Evolutionary conservation across 2,113 vertebrate genomes (phyloP).

Genomic region (Saguinus imperator): DNA sequence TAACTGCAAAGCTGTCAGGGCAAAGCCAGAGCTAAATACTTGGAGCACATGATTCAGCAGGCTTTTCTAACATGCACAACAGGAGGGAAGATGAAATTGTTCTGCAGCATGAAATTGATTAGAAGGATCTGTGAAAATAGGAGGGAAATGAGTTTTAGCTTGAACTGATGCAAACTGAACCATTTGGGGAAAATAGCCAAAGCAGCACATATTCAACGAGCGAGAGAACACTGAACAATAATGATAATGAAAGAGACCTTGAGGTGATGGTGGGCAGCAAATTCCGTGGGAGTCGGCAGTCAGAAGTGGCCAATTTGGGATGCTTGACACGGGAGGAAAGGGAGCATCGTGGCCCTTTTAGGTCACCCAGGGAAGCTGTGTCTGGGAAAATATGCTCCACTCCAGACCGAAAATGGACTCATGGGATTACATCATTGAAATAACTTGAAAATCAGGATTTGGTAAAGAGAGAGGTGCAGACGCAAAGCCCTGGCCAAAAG

Average conservation of each 20-base stretch:
- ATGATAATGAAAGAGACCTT: background rate
- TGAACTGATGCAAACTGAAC: background rate
- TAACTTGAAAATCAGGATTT: background rate
- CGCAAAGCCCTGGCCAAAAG: background rate
- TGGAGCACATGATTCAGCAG: background rate
- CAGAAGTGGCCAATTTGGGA: background rate
- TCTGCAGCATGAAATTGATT: background rate
- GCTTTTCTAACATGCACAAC: background rate
- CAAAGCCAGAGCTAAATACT: background rate
- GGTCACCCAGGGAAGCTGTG: background rate
- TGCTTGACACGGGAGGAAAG: background rate
- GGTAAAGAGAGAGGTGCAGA: background rate
- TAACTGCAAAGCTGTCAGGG: background rate
- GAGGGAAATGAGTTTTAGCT: background rate
- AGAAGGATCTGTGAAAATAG: background rate
- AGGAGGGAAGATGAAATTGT: slow-evolving; percentile 5
- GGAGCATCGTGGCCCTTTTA: background rate
- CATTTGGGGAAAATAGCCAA: background rate
- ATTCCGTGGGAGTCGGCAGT: background rate
- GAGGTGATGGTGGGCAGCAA: background rate
- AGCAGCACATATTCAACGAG: background rate
- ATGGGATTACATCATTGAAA: background rate
- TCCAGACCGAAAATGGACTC: background rate
- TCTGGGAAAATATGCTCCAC: background rate
- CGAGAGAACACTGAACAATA: background rate